Evolutionary conservation across 1,140 invertebrate genomes (phyloP).

Genomic region (Hetaerina americana): DNA sequence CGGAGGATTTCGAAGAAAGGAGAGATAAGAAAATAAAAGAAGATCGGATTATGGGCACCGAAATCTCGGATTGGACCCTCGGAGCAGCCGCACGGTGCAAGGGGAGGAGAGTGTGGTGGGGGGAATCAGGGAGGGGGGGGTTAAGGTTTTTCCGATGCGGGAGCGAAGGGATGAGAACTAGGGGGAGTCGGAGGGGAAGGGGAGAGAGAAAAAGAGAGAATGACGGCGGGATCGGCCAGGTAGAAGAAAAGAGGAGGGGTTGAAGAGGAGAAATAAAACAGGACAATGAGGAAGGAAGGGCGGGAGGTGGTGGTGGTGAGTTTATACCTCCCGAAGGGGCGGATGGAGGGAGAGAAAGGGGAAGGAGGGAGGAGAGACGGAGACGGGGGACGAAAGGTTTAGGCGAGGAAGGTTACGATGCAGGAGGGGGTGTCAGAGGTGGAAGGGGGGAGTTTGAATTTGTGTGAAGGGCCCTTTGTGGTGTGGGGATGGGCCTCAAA

Average conservation of each 20-base stretch:
- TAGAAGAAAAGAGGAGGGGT: background rate
- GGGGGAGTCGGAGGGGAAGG: background rate
- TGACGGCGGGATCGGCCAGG: background rate
- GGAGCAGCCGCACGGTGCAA: too few relatives aligned
- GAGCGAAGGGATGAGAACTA: background rate
- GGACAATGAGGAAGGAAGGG: too few relatives aligned
- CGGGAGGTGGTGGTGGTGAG: too few relatives aligned
- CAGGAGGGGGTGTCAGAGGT: background rate
- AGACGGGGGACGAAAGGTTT: background rate
- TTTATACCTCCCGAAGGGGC: too few relatives aligned
- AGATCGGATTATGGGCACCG: background rate
- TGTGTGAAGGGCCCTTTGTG: too few relatives aligned
- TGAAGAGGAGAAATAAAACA: too few relatives aligned
- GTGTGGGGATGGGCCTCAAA: background rate
- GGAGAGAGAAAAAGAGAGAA: constrained; percentile 1
- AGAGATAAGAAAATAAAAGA: background rate
- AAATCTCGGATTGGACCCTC: too few relatives aligned
- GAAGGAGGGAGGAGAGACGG: constrained; percentile 1
- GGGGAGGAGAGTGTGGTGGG: too few relatives aligned
- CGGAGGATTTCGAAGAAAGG: background rate
- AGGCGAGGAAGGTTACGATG: background rate
- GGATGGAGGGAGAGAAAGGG: background rate
- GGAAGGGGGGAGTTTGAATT: background rate
- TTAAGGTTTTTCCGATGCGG: too few relatives aligned
- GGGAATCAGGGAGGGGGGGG: too few relatives aligned